A percentile compares a stretch with the other conserved stretches of the same genome.
These are phyloP conservation scores for Equus przewalskii DNA, from an alignment of 2,113 vertebrate genomes.

Conservation along the genomic window DNA sequence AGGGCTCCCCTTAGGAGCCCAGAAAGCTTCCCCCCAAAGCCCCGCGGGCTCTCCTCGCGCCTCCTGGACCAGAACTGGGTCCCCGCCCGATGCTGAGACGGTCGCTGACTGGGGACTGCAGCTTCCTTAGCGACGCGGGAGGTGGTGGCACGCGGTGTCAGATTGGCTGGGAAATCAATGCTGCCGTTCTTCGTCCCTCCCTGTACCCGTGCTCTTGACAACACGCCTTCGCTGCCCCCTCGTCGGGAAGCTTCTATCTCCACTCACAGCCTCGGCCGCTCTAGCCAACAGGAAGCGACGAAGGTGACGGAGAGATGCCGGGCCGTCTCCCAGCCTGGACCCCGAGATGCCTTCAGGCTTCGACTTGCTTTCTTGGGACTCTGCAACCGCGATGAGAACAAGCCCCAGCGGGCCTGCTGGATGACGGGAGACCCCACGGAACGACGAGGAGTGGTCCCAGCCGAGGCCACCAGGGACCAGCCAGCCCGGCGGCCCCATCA, in stretches of 20 bases:
- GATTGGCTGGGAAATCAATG: too few relatives aligned
- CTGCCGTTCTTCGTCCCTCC: background rate
- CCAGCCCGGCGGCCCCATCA: background rate
- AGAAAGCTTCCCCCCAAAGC: background rate
- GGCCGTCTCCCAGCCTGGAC: background rate
- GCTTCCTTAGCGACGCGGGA: background rate
- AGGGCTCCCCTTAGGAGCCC: background rate
- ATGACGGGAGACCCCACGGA: background rate
- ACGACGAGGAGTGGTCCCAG: background rate
- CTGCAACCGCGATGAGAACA: background rate
- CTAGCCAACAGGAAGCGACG: background rate
- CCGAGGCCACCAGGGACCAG: background rate
- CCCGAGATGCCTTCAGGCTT: background rate
- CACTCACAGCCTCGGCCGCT: background rate
- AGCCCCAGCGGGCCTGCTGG: background rate
- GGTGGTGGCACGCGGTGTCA: too few relatives aligned
- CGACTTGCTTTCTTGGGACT: background rate
- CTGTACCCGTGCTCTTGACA: background rate
- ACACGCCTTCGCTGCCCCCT: background rate
- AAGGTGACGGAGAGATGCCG: rapidly evolving
- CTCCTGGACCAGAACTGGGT: background rate
- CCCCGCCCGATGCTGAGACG: background rate
- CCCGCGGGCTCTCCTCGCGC: background rate
- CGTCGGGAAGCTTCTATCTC: background rate
- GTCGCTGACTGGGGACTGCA: background rate